Evolutionary conservation across 2,113 vertebrate genomes (phyloP), one percentile per base, ranked within the genome.

Genomic region (Aegypius monachus): DNA sequence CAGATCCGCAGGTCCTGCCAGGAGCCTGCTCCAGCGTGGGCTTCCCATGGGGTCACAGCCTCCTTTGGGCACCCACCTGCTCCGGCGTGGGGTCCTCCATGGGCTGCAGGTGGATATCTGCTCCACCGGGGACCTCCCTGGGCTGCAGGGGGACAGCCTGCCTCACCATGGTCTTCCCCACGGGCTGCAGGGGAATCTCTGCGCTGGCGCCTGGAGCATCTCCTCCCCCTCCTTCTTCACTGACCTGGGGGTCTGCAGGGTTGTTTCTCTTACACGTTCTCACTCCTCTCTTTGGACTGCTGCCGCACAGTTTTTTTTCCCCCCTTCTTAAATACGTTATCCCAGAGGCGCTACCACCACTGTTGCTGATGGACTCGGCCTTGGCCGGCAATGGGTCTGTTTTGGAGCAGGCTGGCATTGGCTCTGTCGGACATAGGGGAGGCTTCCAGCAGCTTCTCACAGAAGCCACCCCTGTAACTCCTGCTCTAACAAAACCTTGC

Each of bases 41-140:
- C 22, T 48, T 12, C 47, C n/a, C n/a, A n/a, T n/a, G n/a, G n/a
- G n/a, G n/a, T n/a, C n/a, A n/a, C n/a, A n/a, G n/a, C n/a, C n/a
- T n/a, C n/a, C n/a, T n/a, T n/a, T n/a, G n/a, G n/a, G n/a, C n/a
- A n/a, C n/a, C n/a, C n/a, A n/a, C 62, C 38, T 42, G 62, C 62
- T 31, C 40, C 11, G 27, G 27, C 2, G 4, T 43, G 63, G 40
- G 29, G 40, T 43, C 29, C 18, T 65, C 27, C 13, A 1, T 0
- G 1, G 27, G 18, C 40, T 61, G n/a, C 23, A 25, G 22, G 23
- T 26, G 23, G n/a, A 36, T 0, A 36, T 38, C n/a, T 61, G n/a
- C 15, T 61, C n/a, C n/a, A 26, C 15, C 0, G 1, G 26, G 7
- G 7, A 61, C n/a, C 23, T 16, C n/a, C 14, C 0, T 26, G n/a